These are phyloP conservation scores for Scomberomorus guttatus DNA, from an alignment of 2,797 vertebrate species.

Conservation along the genomic window DNA sequence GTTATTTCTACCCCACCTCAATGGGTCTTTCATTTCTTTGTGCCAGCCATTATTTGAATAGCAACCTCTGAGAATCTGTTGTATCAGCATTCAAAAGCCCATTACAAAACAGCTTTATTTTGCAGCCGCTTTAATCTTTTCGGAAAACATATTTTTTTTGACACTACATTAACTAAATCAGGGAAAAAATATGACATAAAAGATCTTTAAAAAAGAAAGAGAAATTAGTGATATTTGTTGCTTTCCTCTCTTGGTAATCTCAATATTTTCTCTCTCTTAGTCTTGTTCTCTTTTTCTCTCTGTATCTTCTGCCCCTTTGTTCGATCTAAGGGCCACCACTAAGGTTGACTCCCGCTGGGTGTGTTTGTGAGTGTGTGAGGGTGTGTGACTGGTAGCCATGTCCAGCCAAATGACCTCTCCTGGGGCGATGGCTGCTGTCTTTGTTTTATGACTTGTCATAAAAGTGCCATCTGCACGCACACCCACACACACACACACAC, in stretches of 20 bases:
- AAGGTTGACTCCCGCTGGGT: slow-evolving; percentile 47
- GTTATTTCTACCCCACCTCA: neutral
- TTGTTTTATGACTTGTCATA: slow-evolving; percentile 73
- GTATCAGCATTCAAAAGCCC: neutral
- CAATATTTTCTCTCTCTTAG: slow-evolving; percentile 6
- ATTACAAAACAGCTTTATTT: neutral
- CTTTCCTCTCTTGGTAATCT: neutral
- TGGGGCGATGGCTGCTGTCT: slow-evolving; percentile 76
- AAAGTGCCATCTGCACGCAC: slow-evolving; percentile 71
- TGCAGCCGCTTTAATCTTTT: neutral
- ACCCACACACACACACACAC: slow-evolving; percentile 15
- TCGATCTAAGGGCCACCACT: slow-evolving; percentile 49
- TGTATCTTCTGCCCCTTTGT: slow-evolving; percentile 30
- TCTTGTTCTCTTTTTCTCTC: slow-evolving; percentile 10
- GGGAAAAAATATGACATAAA: neutral
- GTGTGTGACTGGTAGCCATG: slow-evolving; percentile 75
- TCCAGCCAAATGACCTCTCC: slow-evolving; percentile 83
- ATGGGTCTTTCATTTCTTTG: too few species aligned
- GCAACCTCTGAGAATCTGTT: neutral
- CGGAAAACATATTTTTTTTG: neutral
- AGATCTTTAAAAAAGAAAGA: neutral
- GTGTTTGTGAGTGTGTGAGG: slow-evolving; percentile 40
- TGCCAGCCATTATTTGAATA: neutral
- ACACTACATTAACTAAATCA: neutral
- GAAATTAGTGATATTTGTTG: neutral